Evolutionary conservation across 1,140 invertebrate species (phyloP), one percentile per base, ranked within the genome.

Genomic region (Lerema accius): DNA sequence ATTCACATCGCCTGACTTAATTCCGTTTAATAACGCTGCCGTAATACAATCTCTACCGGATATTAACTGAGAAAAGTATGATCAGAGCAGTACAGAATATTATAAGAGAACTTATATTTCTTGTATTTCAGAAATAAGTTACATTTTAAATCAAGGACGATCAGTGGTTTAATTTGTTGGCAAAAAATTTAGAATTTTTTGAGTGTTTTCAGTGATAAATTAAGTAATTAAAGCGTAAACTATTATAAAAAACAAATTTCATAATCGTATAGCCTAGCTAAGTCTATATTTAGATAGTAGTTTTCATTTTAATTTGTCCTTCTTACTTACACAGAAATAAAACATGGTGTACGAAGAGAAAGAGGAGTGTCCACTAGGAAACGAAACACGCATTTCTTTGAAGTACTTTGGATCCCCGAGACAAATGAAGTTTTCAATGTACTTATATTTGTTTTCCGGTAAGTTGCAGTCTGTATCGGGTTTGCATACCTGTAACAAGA

Each of bases 311-410:
- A n/a, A n/a, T n/a, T n/a, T n/a, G n/a, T n/a, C n/a, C n/a, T n/a
- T n/a, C n/a, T 14, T 46, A 95, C 95, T 95, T 93, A 96, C 95
- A 73, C 93, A 93, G 75, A 96, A 92, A 89, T 95, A 96, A 39
- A 96, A 85, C 95, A 96, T 96, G 15, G 95, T 94, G 77, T 95
- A 96, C 65, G 95, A 94, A 11, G 95, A 94, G 88, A 96, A 96
- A 14, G 95, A 96, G 9, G 95, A 95, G 84, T 96, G 95, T 13
- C 95, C 95, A 55, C 95, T 96, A 43, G 95, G 95, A 87, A 97
- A 97, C 6, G 96, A 97, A 48, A 96, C 91, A 78, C 94, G 93
- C 87, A 95, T 92, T 84, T 96, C 95, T 76, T 95, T 95, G 61
- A 95, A 74, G 39, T 93, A 82, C 61, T 92, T 93, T n/a, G 67